Conservation (phyloP, 2,888 invertebrate genomes). For the Oscheius onirici region DNA sequence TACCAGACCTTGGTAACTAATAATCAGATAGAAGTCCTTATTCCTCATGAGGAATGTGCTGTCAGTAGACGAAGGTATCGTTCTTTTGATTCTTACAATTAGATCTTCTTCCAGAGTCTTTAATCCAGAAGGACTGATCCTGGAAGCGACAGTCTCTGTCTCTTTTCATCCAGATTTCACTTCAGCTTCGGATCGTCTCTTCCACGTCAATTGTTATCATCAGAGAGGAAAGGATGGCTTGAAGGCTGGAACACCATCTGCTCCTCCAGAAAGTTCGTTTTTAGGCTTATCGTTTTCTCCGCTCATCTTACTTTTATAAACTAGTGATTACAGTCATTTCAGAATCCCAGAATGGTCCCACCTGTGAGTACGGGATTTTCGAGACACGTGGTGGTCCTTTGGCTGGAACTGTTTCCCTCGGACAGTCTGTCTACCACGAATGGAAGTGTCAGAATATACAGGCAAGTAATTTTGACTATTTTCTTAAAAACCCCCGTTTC, state of each 20-base stretch:
- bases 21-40: conserved; percentile 65
- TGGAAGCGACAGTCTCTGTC: conserved; percentile 58
- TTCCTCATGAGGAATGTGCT: conserved; percentile 66
- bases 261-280: conserved; percentile 24
- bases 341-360: conserved; percentile 34
- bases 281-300: neutral
- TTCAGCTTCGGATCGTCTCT: conserved; percentile 60
- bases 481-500: neutral
- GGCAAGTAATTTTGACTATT: conserved; percentile 5
- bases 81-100: neutral
- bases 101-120: conserved; percentile 39
- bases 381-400: conserved; percentile 34
- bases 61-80: conserved; percentile 52
- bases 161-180: conserved; percentile 66
- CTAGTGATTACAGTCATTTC: neutral
- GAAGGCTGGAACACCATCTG: conserved; percentile 26
- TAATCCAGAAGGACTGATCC: conserved; percentile 55
- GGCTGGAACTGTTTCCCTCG: conserved; percentile 41
- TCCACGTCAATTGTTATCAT: conserved; percentile 61
- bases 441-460: conserved; percentile 54
- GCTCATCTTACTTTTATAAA: no score
- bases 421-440: conserved; percentile 56
- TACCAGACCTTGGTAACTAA: conserved; percentile 67
- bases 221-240: conserved; percentile 34
- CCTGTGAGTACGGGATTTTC: conserved; percentile 43